Conservation (phyloP, 2,797 vertebrate genomes). For the Sebastes steindachneri region DNA sequence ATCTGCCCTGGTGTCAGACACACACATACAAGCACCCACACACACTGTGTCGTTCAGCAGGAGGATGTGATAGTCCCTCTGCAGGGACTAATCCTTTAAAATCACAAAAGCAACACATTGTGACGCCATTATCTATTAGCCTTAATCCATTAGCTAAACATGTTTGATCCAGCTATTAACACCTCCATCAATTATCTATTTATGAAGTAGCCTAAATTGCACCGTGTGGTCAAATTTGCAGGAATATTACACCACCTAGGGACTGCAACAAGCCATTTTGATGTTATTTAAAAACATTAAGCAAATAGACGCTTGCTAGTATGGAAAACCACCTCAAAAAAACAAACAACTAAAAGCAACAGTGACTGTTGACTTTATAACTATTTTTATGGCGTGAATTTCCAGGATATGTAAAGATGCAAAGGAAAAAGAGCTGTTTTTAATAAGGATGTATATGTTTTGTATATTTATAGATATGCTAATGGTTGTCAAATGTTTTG, state of each 20-base stretch:
- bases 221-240: not conserved
- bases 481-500: not conserved
- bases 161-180: slow-evolving; percentile 62
- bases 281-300: slow-evolving; percentile 31
- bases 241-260: slow-evolving; percentile 5
- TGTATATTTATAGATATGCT: not conserved
- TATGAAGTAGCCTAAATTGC: not conserved
- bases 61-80: slow-evolving; percentile 51
- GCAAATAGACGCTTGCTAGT: slow-evolving; percentile 33
- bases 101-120: slow-evolving; percentile 61
- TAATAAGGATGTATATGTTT: not conserved
- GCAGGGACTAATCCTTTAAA: slow-evolving; percentile 65
- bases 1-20: slow-evolving; percentile 47
- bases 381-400: slow-evolving; percentile 49
- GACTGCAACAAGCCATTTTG: slow-evolving; percentile 13
- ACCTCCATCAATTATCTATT: slow-evolving; percentile 49
- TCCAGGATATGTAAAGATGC: slow-evolving; percentile 19
- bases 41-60: slow-evolving; percentile 24
- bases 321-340: slow-evolving; percentile 25
- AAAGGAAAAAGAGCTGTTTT: slow-evolving; percentile 1
- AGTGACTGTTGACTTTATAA: slow-evolving; percentile 37
- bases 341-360: slow-evolving; percentile 43
- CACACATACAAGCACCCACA: slow-evolving; percentile 19
- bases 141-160: slow-evolving; percentile 64
- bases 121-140: slow-evolving; percentile 65